Percentiles rank a stretch among this genome's conserved stretches.
These are phyloP conservation scores for Gracilinanus agilis DNA, from an alignment of 2,113 vertebrate species.

Conservation along the genomic window DNA sequence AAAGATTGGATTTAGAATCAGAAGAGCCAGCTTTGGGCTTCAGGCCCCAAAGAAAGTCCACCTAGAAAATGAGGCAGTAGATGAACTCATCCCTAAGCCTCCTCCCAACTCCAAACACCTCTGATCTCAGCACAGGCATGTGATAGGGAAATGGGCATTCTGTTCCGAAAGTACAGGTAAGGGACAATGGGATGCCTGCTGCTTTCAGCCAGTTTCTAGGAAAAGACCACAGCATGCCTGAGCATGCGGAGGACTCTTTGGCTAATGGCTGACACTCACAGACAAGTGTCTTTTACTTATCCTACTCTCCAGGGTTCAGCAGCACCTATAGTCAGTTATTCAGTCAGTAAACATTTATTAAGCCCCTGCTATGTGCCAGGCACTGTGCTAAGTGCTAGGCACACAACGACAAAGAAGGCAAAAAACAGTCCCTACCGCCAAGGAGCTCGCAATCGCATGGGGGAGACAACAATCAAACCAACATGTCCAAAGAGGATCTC, in stretches of 20 bases:
- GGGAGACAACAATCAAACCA: background rate
- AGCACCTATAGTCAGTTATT: too few relatives aligned
- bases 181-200: background rate
- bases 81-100: background rate
- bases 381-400: too few relatives aligned
- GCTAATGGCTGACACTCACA: background rate
- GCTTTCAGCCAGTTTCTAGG: background rate
- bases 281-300: background rate
- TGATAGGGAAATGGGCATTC: background rate
- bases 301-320: background rate
- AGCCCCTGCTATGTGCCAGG: background rate
- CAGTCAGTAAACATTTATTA: background rate
- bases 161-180: conserved; percentile 18
- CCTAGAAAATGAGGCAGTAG: background rate
- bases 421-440: background rate
- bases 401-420: background rate
- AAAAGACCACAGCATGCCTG: background rate
- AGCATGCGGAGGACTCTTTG: background rate
- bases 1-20: background rate
- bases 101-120: background rate
- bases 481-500: background rate
- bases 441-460: background rate
- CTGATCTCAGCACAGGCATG: conserved; percentile 30
- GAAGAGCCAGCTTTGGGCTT: background rate
- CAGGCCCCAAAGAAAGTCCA: background rate